A percentile compares a stretch with the other conserved stretches of the same genome.
Evolutionary conservation across 2,888 invertebrate genomes (phyloP).

Genomic region (Drosophila fungiperda): DNA sequence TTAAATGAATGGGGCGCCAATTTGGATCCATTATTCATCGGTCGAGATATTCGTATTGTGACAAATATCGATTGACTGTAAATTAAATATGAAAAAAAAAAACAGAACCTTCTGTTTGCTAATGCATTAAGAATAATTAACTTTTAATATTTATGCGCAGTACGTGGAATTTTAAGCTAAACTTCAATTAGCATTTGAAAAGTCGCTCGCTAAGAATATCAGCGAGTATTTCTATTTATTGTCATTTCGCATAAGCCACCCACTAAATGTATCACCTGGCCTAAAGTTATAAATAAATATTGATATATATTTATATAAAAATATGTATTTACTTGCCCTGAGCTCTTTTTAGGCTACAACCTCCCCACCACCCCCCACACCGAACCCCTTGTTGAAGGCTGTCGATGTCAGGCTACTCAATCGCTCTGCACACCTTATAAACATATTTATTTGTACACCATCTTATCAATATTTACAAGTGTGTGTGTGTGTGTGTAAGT

Average conservation of each 20-base stretch:
- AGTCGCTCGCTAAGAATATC: conserved; percentile 57
- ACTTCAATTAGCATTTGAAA: conserved; percentile 71
- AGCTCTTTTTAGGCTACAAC: conserved; percentile 12
- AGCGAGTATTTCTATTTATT: conserved; percentile 53
- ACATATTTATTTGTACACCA: conserved; percentile 23
- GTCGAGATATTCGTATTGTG: conserved; percentile 42
- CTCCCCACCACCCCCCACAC: not conserved
- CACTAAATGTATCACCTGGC: conserved; percentile 53
- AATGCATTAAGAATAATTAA: conserved; percentile 70
- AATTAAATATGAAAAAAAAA: not conserved
- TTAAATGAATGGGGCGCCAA: conserved; percentile 66
- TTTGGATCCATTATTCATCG: conserved; percentile 63
- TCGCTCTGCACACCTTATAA: conserved; percentile 22
- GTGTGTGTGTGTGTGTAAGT: conserved; percentile 44
- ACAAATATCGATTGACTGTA: conserved; percentile 70
- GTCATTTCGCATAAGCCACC: conserved; percentile 42
- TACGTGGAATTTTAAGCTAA: conserved; percentile 49
- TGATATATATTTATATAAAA: conserved; percentile 11
- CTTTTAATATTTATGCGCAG: conserved; percentile 49
- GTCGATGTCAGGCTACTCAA: conserved; percentile 37
- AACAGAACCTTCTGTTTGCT: conserved; percentile 47
- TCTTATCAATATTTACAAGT: conserved; percentile 78
- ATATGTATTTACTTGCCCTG: conserved; percentile 33
- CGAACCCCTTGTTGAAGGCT: conserved; percentile 41
- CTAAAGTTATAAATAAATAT: conserved; percentile 14